These are phyloP conservation scores for Labia minor DNA, from an alignment of 2,888 invertebrate genomes.

Conservation along the genomic window DNA sequence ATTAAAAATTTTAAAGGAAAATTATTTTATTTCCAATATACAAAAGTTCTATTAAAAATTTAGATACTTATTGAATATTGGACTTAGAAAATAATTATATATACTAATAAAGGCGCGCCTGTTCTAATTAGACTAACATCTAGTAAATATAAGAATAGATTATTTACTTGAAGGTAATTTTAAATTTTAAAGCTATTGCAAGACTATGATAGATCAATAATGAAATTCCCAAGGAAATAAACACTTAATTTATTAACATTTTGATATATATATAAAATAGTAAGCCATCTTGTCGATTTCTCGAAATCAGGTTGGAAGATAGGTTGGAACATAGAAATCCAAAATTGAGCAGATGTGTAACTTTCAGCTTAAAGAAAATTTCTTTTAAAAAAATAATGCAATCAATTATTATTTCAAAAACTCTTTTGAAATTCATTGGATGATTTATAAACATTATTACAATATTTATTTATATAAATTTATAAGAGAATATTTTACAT, in stretches of 20 bases:
- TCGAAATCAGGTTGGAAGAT: neutral
- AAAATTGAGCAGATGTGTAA: too few relatives aligned
- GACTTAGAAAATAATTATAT: neutral
- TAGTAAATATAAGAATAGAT: too few relatives aligned
- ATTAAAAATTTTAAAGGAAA: neutral
- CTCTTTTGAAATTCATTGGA: too few relatives aligned
- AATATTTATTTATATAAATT: too few relatives aligned
- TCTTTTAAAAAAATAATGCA: too few relatives aligned
- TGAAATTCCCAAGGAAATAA: neutral
- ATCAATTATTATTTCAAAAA: too few relatives aligned
- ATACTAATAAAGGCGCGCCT: neutral
- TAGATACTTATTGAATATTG: neutral
- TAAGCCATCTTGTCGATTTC: neutral
- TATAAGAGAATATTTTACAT: too few relatives aligned
- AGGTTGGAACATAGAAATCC: too few relatives aligned
- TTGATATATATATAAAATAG: neutral
- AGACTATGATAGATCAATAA: neutral
- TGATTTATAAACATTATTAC: too few relatives aligned
- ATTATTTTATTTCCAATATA: neutral
- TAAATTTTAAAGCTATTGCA: too few relatives aligned
- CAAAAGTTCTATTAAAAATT: neutral
- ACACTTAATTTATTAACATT: neutral
- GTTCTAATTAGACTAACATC: neutral
- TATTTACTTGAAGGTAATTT: too few relatives aligned
- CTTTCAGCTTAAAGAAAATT: too few relatives aligned